Evolutionary conservation across 2,797 vertebrate genomes (phyloP), one percentile per base, ranked within the genome.

Genomic region (Threskiornis aethiopicus): DNA sequence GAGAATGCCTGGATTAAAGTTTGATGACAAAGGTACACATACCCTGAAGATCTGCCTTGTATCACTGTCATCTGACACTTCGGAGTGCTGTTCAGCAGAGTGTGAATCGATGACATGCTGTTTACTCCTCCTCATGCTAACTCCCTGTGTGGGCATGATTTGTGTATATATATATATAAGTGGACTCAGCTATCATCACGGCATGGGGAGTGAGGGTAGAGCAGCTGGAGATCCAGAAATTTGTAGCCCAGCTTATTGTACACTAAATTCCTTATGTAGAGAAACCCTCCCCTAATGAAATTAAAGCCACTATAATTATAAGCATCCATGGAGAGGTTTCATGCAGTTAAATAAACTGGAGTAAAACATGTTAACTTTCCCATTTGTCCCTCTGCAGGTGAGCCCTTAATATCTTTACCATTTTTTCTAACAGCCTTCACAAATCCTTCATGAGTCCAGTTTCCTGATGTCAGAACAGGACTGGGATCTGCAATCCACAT

Each of bases 371-470:
- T 84, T 87, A 57, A 57, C 57, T 76, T 91, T 62, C n/a, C 49
- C 42, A 10, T 88, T 81, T 90, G 39, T 31, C 25, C 46, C 47
- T 82, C 33, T 1, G 35, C 59, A 66, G 15, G 35, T 72, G 17
- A 91, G 71, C 52, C 49, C 57, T 80, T 83, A 91, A 46, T 72
- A 75, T 78, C 57, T 71, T 80, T 75, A 37, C 41, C 9, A 4
- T 67, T 70, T 85, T 93, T 90, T 39, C 28, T 75, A 69, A 41
- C 67, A 90, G 67, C 49, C 67, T 78, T 94, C 75, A 81, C 67
- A 94, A 94, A 96, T 95, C 89, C 82, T 91, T 65, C 28, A 9
- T 46, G 64, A 94, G 71, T 89, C 86, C 84, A 67, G 71, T 80
- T 94, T 84, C 81, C 86, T 85, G 52, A 78, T 85, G 65, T 96